Evolutionary conservation across 2,797 vertebrate genomes (phyloP).

Genomic region (Picus viridis): DNA sequence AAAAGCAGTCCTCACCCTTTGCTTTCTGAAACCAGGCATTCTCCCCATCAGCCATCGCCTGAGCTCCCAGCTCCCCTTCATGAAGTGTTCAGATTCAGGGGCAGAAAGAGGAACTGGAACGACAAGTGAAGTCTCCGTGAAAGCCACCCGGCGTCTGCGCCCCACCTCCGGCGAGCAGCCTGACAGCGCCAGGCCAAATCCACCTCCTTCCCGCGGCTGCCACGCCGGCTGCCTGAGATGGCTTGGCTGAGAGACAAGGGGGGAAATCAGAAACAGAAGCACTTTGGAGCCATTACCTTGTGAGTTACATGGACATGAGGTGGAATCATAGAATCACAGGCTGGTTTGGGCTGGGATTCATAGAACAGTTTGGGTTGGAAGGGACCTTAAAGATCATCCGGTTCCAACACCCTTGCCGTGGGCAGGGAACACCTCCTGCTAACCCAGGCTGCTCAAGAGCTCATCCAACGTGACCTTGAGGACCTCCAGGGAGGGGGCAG

Average conservation of each 20-base stretch:
- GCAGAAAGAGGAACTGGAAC: conserved; percentile 39
- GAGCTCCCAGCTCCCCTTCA: background rate
- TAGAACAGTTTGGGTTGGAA: no score
- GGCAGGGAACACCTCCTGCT: no score
- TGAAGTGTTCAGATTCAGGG: background rate
- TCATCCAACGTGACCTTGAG: no score
- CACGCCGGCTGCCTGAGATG: conserved; percentile 24
- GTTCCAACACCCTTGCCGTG: no score
- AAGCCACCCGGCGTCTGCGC: conserved; percentile 11
- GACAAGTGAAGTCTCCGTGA: background rate
- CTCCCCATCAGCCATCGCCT: background rate
- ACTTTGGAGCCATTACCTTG: background rate
- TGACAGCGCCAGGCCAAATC: background rate
- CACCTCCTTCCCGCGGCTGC: conserved; percentile 42
- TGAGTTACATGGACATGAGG: background rate
- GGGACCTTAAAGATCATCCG: no score
- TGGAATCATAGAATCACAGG: no score
- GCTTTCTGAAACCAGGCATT: background rate
- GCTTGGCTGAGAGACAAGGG: conserved; percentile 51
- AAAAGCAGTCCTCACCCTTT: background rate
- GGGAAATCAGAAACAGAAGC: conserved; percentile 40
- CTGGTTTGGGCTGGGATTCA: no score
- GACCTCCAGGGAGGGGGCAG: no score
- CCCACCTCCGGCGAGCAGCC: conserved; percentile 30
- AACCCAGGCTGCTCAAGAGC: no score